Base-by-base conservation (phyloP, 2,113 vertebrate genomes). In the Hydrochoerus hydrochaeris region DNA sequence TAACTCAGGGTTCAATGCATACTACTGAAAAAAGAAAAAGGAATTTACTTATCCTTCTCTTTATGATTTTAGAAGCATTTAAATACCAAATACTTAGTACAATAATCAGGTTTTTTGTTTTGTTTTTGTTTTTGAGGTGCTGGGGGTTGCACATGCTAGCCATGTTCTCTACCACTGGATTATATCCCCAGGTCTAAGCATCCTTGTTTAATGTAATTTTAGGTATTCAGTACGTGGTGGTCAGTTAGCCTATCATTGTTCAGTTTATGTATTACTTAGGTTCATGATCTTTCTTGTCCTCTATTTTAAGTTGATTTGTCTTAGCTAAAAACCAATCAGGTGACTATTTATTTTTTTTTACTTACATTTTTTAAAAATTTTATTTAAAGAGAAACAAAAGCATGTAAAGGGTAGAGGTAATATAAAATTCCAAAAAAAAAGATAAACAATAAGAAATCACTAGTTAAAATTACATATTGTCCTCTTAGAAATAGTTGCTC, bases 301-400 rank as follows among this genome's bases (percentile, higher is more conserved):
- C 20, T 84, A 11, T 78, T 94, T 86, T 93, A 46, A 54, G 30
- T 91, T 92, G 44, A 69, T 91, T 94, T 96, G n/a, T 82, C 52
- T 83, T 95, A 35, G 69, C 94, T 93, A 49, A 85, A 89, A 80
- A 71, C 84, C 26, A 49, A 2, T 78, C 58, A 96, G n/a, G 6
- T 86, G 73, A 57, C 49, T 71, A 7, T 38, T 94, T 85, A 94
- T n/a, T n/a, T n/a, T n/a, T n/a, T n/a, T n/a, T n/a, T n/a, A n/a
- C n/a, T n/a, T n/a, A n/a, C n/a, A n/a, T n/a, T n/a, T n/a, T n/a
- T n/a, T n/a, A n/a, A n/a, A n/a, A n/a, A n/a, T n/a, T n/a, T n/a
- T n/a, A n/a, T n/a, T n/a, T n/a, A n/a, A n/a, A n/a, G n/a, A n/a
- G n/a, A n/a, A n/a, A n/a, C n/a, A n/a, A n/a, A n/a, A n/a, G n/a